These are phyloP conservation scores for Eospalax fontanierii DNA, from an alignment of 2,797 vertebrate genomes.

Conservation along the genomic window DNA sequence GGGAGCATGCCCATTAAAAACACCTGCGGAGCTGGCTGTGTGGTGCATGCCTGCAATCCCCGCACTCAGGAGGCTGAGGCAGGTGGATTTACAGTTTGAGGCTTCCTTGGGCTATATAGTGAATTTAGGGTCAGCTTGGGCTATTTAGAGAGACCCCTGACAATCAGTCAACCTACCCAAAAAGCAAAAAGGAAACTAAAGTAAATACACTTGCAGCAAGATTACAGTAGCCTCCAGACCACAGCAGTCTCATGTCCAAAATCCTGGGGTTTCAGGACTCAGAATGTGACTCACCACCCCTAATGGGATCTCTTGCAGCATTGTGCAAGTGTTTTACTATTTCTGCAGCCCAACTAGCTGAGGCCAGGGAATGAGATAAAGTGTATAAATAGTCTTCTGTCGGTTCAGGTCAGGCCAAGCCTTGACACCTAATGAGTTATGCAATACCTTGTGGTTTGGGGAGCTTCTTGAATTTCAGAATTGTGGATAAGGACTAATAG, in stretches of 20 bases:
- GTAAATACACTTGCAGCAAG: neutral
- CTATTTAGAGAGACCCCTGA: neutral
- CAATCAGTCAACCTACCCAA: neutral
- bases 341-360: conserved; percentile 48
- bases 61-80: neutral
- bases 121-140: neutral
- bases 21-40: neutral
- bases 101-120: neutral
- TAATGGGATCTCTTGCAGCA: neutral
- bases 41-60: neutral
- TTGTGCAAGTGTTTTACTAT: conserved; percentile 19
- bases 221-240: neutral
- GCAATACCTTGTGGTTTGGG: neutral
- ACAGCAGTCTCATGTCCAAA: neutral
- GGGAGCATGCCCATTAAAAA: conserved; percentile 56
- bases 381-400: conserved; percentile 63
- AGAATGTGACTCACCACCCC: neutral
- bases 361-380: conserved; percentile 21
- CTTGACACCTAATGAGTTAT: neutral
- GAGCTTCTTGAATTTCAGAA: conserved; percentile 60
- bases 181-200: neutral
- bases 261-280: conserved; percentile 10
- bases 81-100: neutral
- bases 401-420: conserved; percentile 23
- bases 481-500: conserved; percentile 36